A percentile compares a stretch with the other conserved stretches of the same genome.
Conservation (phyloP, 1,140 invertebrate species). For the Pectinophora gossypiella region DNA sequence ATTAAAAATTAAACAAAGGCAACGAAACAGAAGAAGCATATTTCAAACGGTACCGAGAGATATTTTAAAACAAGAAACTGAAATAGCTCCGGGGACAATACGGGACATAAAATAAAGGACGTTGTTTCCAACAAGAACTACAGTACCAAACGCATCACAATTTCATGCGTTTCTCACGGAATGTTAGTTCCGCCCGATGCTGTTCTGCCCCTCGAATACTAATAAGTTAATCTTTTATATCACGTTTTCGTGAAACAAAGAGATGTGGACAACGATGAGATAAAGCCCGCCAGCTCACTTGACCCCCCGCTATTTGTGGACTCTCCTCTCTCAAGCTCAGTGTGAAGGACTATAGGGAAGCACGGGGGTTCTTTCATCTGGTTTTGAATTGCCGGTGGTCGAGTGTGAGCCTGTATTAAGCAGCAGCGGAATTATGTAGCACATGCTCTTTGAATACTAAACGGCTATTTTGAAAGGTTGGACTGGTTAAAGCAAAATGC, state of each 20-base stretch:
- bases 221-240: conserved; percentile 73
- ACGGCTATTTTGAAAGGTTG: conserved; percentile 35
- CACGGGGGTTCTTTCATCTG: conserved; percentile 16
- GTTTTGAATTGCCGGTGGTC: conserved; percentile 34
- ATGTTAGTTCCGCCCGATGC: conserved; percentile 24
- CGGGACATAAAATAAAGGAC: neutral
- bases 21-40: too few species aligned
- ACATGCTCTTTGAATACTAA: conserved; percentile 63
- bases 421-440: conserved; percentile 64
- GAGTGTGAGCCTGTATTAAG: conserved; percentile 54
- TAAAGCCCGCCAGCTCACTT: conserved; percentile 36
- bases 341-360: conserved; percentile 8
- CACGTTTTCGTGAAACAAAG: conserved; percentile 66
- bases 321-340: neutral
- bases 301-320: conserved; percentile 22
- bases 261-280: conserved; percentile 48
- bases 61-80: neutral
- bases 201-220: conserved; percentile 48
- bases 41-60: too few species aligned
- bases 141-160: neutral
- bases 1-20: too few species aligned
- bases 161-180: conserved; percentile 21
- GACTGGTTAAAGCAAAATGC: conserved; percentile 28
- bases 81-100: neutral
- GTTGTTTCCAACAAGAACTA: neutral